These are phyloP conservation scores for Anguilla japonica DNA, from an alignment of 2,113 vertebrate species.

Conservation along the genomic window DNA sequence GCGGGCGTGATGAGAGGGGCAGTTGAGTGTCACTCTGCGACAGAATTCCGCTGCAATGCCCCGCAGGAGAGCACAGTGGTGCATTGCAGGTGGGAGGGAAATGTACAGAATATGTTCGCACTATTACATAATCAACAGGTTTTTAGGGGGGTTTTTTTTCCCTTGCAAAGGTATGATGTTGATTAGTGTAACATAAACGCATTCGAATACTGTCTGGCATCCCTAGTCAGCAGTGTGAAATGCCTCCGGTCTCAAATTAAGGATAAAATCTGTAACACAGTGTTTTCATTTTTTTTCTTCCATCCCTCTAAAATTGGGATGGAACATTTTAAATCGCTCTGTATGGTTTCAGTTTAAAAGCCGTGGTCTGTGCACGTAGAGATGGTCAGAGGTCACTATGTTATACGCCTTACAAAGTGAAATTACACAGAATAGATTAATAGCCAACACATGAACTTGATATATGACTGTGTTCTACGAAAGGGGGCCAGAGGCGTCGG, in stretches of 20 bases:
- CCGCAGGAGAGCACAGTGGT: slow-evolving; percentile 55
- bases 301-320: neutral
- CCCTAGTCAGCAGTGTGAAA: neutral
- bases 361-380: neutral
- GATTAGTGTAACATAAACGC: neutral
- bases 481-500: neutral
- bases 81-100: slow-evolving; percentile 64
- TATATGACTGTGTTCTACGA: slow-evolving; percentile 8
- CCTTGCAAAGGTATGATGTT: neutral
- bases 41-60: slow-evolving; percentile 59
- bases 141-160: neutral
- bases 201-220: neutral
- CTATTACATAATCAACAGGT: slow-evolving; percentile 56
- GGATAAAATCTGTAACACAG: neutral
- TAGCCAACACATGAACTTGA: slow-evolving; percentile 26
- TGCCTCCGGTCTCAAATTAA: neutral
- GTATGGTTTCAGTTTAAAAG: slow-evolving; percentile 17
- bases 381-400: slow-evolving; percentile 3
- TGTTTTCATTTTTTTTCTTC: neutral
- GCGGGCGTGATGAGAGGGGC: neutral
- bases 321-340: neutral
- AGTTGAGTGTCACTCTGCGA: slow-evolving; percentile 56
- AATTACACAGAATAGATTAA: slow-evolving; percentile 6
- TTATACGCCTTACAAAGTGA: neutral
- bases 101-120: neutral